Evolutionary conservation across 2,113 vertebrate genomes (phyloP).

Genomic region (Poeciliopsis turrubarensis): DNA sequence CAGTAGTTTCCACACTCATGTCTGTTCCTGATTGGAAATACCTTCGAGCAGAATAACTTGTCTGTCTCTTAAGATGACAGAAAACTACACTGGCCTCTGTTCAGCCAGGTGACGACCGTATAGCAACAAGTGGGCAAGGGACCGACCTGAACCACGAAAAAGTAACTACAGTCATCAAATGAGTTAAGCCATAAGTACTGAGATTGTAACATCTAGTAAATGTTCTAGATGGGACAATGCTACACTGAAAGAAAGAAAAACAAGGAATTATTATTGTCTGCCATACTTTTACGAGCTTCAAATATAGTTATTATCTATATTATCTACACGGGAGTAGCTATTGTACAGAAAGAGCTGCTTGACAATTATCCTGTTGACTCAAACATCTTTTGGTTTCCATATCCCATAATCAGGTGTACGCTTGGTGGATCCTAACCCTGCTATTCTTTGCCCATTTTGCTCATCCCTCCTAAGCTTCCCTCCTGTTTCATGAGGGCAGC

Average conservation of each 20-base stretch:
- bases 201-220: neutral
- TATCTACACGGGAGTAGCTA: constrained; percentile 33
- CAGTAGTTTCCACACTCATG: too few relatives aligned
- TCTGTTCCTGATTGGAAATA: too few relatives aligned
- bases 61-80: too few relatives aligned
- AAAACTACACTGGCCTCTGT: too few relatives aligned
- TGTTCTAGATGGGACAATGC: constrained; percentile 2
- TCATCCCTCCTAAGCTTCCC: neutral
- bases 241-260: neutral
- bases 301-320: constrained; percentile 50
- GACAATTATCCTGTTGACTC: constrained; percentile 45
- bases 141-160: too few relatives aligned
- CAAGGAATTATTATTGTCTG: neutral
- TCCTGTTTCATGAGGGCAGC: constrained; percentile 19
- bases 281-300: constrained; percentile 4
- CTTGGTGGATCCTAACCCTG: neutral
- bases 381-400: constrained; percentile 35
- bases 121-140: neutral
- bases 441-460: neutral
- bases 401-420: constrained; percentile 37
- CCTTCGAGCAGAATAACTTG: too few relatives aligned
- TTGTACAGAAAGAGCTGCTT: constrained; percentile 42
- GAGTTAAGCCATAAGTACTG: too few relatives aligned
- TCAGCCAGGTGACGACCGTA: neutral
- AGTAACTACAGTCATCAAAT: too few relatives aligned